Conservation (phyloP, 1,140 invertebrate species). For the Drosophila busckii region DNA sequence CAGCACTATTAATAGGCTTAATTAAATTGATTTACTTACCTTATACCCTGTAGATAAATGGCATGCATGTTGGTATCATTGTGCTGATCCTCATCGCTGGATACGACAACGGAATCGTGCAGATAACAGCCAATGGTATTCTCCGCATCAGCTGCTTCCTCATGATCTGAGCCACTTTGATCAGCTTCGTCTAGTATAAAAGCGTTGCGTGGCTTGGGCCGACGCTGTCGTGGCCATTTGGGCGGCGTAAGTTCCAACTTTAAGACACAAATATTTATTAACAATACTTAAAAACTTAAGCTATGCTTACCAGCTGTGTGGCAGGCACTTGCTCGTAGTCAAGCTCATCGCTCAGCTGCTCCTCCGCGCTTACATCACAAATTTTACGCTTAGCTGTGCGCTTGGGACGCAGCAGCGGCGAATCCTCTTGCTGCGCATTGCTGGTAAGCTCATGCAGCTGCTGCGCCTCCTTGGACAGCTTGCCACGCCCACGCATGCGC, state of each 20-base stretch:
- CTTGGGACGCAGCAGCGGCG: slow-evolving; percentile 40
- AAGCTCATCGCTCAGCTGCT: not conserved
- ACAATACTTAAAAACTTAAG: not conserved
- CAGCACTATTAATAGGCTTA: no score
- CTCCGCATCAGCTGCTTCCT: slow-evolving; percentile 58
- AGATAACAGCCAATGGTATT: slow-evolving; percentile 51
- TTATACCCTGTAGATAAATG: slow-evolving; percentile 82
- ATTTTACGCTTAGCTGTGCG: slow-evolving; percentile 52
- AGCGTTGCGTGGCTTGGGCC: slow-evolving; percentile 56
- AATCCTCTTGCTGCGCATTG: slow-evolving; percentile 34
- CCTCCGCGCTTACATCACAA: slow-evolving; percentile 24
- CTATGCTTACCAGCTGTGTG: slow-evolving; percentile 49
- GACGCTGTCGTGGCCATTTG: not conserved
- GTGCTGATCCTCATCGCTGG: slow-evolving; percentile 75
- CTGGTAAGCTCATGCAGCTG: slow-evolving; percentile 32
- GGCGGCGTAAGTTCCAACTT: slow-evolving; percentile 17
- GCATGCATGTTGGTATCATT: slow-evolving; percentile 80
- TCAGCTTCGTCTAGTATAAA: slow-evolving; percentile 82
- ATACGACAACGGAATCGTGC: slow-evolving; percentile 59
- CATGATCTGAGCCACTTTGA: slow-evolving; percentile 78
- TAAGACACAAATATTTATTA: no score
- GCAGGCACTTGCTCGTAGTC: slow-evolving; percentile 36
- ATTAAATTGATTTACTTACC: no score
- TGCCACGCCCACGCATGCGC: slow-evolving; percentile 45
- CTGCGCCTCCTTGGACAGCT: slow-evolving; percentile 38